Evolutionary conservation across 2,888 invertebrate genomes (phyloP), one percentile per base, ranked within the genome.

Genomic region (Leucania comma): DNA sequence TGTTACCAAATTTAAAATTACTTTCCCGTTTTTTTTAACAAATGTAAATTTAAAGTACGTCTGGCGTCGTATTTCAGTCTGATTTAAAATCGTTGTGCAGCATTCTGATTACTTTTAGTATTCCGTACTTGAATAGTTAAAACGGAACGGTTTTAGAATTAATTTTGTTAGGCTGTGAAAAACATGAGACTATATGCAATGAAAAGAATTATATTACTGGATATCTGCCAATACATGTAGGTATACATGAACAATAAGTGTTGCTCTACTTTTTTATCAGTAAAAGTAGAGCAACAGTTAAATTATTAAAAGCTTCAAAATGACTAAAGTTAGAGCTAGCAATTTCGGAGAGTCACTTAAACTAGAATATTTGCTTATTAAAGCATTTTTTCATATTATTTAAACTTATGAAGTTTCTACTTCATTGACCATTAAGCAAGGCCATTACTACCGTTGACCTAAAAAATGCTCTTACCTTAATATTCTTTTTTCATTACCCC

Each of bases 51-150:
- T 78, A 70, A 80, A 83, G 75, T 83, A 81, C 70, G 66, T 26
- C 60, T 24, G 68, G 67, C 72, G 59, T 80, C 78, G 78, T 78
- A 84, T 83, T 83, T 84, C 86, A 81, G 82, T 69, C 58, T 82
- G 80, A 85, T 85, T 83, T 84, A 85, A 85, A 84, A 83, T 79
- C 63, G 75, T 79, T 68, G 73, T 76, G 60, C 65, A 61, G 62
- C 71, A 80, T 75, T 72, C 74, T 79, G 82, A 81, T 84, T 83
- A 78, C 75, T 75, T 81, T 81, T 70, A 51, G 83, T 53, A 54
- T 66, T 72, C 85, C 61, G 66, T n/a, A 72, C 2, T 59, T 22
- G 9, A 35, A 22, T 26, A 38, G 3, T 10, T 2, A 71, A 58
- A 59, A 53, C 60, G 20, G 26, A 50, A n/a, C 2, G 17, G 2